Evolutionary conservation across 2,888 invertebrate species (phyloP).

Genomic region (Adela reaumurella): DNA sequence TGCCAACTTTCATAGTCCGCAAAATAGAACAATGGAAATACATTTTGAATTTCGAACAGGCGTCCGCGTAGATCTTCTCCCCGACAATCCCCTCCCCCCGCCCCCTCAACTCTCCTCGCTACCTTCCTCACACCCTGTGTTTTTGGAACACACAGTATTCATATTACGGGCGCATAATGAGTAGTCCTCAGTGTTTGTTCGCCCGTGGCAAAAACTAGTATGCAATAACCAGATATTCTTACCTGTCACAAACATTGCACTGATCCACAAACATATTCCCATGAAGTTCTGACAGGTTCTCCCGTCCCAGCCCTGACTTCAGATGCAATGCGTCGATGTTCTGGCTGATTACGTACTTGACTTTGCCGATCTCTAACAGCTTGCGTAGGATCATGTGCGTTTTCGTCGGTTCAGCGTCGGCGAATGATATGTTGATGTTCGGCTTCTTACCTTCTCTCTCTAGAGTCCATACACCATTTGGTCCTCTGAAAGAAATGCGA

Average conservation of each 20-base stretch:
- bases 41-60: no score
- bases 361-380: constrained; percentile 61
- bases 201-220: no score
- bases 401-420: constrained; percentile 85
- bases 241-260: constrained; percentile 85
- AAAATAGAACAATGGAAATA: no score
- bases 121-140: no score
- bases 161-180: neutral
- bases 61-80: no score
- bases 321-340: constrained; percentile 98
- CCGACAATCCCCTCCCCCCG: no score
- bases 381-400: constrained; percentile 91
- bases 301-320: constrained; percentile 79
- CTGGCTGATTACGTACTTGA: constrained; percentile 90
- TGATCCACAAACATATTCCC: constrained; percentile 98
- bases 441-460: constrained; percentile 88
- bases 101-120: no score
- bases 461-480: constrained; percentile 95
- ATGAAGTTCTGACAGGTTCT: constrained; percentile 87
- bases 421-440: constrained; percentile 78
- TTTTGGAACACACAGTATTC: neutral
- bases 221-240: constrained; percentile 13
- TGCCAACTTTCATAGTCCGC: no score
- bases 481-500: constrained; percentile 65
- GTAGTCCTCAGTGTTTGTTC: neutral